These are phyloP conservation scores for Trinorchestia longiramus DNA, from an alignment of 1,140 invertebrate genomes.

Conservation along the genomic window DNA sequence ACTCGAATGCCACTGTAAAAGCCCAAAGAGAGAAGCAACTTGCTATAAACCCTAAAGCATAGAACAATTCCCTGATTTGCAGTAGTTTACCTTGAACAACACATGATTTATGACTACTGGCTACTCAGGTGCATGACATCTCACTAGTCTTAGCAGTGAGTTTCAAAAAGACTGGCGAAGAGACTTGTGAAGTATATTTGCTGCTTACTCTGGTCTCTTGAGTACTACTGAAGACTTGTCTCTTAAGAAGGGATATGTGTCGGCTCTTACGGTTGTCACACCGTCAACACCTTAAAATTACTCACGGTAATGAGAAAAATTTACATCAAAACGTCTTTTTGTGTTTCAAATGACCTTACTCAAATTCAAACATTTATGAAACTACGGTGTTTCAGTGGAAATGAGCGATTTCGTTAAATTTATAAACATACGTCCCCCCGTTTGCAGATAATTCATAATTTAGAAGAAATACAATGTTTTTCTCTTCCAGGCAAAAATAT, in stretches of 20 bases:
- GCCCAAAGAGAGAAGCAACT: neutral
- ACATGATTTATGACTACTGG: neutral
- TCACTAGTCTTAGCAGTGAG: neutral
- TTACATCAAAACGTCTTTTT: neutral
- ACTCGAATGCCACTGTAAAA: neutral
- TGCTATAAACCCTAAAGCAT: neutral
- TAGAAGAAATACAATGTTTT: neutral
- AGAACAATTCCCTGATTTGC: neutral
- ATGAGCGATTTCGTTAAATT: neutral
- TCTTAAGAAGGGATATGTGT: neutral
- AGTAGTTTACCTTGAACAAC: neutral
- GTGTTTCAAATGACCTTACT: neutral
- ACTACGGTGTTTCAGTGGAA: neutral
- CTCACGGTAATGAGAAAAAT: neutral
- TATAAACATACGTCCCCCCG: neutral
- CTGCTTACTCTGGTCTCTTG: neutral
- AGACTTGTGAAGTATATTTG: neutral
- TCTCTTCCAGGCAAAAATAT: neutral
- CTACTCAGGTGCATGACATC: neutral
- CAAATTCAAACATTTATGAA: neutral
- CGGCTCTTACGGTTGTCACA: neutral
- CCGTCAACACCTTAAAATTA: neutral
- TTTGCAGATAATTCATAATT: neutral
- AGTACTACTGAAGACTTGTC: neutral
- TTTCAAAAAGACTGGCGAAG: neutral